Conservation (phyloP, 2,113 vertebrate genomes). For the Procavia capensis region DNA sequence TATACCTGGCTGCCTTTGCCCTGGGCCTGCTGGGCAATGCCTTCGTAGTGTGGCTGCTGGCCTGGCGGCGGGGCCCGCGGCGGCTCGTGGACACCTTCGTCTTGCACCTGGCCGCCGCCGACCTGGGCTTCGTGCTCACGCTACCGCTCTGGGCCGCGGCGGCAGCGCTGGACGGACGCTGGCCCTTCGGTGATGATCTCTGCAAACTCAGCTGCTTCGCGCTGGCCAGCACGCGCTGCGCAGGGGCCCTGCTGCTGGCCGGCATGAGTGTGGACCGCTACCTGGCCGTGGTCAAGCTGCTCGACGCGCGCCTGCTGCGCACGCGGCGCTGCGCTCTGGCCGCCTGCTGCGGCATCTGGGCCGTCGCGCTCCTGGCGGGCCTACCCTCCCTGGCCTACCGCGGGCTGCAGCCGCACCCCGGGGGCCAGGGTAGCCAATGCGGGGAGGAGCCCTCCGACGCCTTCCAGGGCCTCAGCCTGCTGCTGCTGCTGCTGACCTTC, state of each 20-base stretch:
- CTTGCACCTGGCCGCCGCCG: conserved; percentile 91
- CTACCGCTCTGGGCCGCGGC: conserved; percentile 92
- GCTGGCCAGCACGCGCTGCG: conserved; percentile 91
- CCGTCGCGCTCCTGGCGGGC: conserved; percentile 86
- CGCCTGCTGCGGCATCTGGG: conserved; percentile 88
- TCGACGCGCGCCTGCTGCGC: conserved; percentile 85
- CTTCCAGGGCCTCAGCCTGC: conserved; percentile 85
- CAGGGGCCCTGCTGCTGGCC: conserved; percentile 92
- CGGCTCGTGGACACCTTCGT: conserved; percentile 93
- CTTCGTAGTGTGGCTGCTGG: conserved; percentile 89
- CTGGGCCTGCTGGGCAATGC: conserved; percentile 90
- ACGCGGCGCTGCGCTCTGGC: conserved; percentile 78
- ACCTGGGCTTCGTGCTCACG: conserved; percentile 90
- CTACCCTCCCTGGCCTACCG: conserved; percentile 87
- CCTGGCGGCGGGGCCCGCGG: conserved; percentile 70
- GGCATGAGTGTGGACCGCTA: conserved; percentile 91
- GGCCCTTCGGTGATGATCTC: conserved; percentile 88
- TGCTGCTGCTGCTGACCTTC: conserved; percentile 88
- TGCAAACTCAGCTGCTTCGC: conserved; percentile 92
- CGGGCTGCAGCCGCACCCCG: background rate
- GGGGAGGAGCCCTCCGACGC: conserved; percentile 79
- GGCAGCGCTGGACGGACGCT: conserved; percentile 77
- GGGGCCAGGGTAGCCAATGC: conserved; percentile 66
- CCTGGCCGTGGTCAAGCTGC: conserved; percentile 89
- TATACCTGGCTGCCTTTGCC: conserved; percentile 90